These are phyloP conservation scores for Tiphia femorata DNA, from an alignment of 2,888 invertebrate genomes.

Conservation along the genomic window DNA sequence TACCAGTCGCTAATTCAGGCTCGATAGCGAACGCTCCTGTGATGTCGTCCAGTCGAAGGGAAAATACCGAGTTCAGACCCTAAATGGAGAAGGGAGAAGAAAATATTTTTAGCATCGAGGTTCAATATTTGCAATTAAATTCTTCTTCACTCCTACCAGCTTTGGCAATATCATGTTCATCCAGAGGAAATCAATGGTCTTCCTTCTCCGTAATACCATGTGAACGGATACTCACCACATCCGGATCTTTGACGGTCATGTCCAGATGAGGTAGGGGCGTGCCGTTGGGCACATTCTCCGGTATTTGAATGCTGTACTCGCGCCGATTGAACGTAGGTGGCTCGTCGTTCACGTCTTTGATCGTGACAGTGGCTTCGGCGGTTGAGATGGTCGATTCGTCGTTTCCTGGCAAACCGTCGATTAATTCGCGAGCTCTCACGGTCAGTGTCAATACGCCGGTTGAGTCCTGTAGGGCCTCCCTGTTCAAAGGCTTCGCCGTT, in stretches of 20 bases:
- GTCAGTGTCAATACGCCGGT: conserved; percentile 83
- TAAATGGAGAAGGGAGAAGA: conserved; percentile 60
- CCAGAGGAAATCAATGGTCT: background rate
- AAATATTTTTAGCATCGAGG: background rate
- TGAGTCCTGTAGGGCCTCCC: conserved; percentile 84
- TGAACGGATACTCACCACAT: conserved; percentile 78
- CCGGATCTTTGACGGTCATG: conserved; percentile 88
- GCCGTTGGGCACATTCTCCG: conserved; percentile 86
- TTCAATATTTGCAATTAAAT: background rate
- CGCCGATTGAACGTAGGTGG: conserved; percentile 86
- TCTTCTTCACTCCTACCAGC: background rate
- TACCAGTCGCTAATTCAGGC: conserved; percentile 83
- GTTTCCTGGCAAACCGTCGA: conserved; percentile 78
- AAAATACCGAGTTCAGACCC: conserved; percentile 88
- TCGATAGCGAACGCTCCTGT: conserved; percentile 88
- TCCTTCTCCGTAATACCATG: too few species aligned
- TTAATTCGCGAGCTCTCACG: conserved; percentile 85
- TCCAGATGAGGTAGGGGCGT: conserved; percentile 85
- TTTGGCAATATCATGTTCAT: background rate
- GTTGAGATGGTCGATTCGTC: conserved; percentile 78
- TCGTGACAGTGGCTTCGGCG: conserved; percentile 84
- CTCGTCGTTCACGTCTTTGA: conserved; percentile 91
- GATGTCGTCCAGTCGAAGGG: conserved; percentile 82
- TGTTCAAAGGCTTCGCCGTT: conserved; percentile 87
- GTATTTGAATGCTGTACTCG: conserved; percentile 84